Base-by-base conservation (phyloP, 1,140 invertebrate genomes). In the Leptopilina clavipes region DNA sequence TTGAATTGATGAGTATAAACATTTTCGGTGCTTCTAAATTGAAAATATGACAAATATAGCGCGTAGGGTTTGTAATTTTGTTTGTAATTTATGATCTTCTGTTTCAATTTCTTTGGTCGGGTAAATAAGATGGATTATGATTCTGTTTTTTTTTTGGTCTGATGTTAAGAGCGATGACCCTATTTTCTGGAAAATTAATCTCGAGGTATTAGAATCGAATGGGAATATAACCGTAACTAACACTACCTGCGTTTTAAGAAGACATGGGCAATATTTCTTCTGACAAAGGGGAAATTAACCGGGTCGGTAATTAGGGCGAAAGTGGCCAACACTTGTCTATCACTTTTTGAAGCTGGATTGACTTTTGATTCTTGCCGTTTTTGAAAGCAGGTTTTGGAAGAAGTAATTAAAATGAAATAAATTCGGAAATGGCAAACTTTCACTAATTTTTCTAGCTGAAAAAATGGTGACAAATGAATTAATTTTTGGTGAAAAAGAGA, bases 221-320 rank as follows among this genome's bases (percentile, higher is more conserved):
- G 59, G 25, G 22, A n/a, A n/a, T n/a, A n/a, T n/a, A 65, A 65
- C 25, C 59, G 59, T 65, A 25, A 37, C 22, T n/a, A 65, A 65
- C 22, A 40, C 25, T 65, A 7, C 25, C 59, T 65, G 22, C n/a
- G n/a, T n/a, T n/a, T n/a, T n/a, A 25, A 59, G 56, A 65, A 65
- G 59, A 65, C 25, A 3, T 65, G 59, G 25, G 25, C 25, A 65
- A 65, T 65, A 65, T 65, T 65, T 65, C 59, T 37, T 31, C 59
- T 65, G 59, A 65, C 59, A 37, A 65, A n/a, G 22, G 59, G 59
- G 59, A 31, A 65, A 37, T 65, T 37, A 65, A n/a, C n/a, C n/a
- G 25, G n/a, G 25, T 65, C 22, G n/a, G 59, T 65, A 65, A 65
- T 65, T 65, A 65, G n/a, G 59, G 59, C 25, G 59, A 65, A 65